Evolutionary conservation across 2,797 vertebrate genomes (phyloP).

Genomic region (Neopelma chrysocephalum): DNA sequence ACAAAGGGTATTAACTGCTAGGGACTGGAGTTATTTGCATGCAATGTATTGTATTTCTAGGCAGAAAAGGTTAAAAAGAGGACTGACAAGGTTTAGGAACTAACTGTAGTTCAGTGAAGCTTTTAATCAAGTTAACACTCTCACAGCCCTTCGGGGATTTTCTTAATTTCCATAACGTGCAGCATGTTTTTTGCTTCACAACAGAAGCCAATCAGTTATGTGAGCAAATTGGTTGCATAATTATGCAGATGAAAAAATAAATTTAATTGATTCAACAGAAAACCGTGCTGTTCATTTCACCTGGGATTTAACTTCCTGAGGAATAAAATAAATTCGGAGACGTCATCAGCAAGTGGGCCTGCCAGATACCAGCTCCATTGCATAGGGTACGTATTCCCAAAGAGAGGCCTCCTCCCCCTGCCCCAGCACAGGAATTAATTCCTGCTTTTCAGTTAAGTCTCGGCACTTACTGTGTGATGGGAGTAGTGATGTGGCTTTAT

Average conservation of each 20-base stretch:
- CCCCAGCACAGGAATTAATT: not conserved
- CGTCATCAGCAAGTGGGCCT: not conserved
- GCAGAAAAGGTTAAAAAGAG: not conserved
- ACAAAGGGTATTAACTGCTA: not conserved
- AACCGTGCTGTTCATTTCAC: not conserved
- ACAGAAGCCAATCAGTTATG: not conserved
- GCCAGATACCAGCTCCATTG: not conserved
- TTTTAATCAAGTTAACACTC: constrained; percentile 27
- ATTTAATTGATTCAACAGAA: not conserved
- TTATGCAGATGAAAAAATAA: constrained; percentile 18
- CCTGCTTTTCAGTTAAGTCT: not conserved
- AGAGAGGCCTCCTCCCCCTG: accelerated
- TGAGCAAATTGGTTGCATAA: constrained; percentile 13
- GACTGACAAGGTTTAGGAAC: not conserved
- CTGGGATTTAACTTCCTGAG: not conserved
- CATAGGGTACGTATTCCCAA: not conserved
- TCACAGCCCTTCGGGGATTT: not conserved
- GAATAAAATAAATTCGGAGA: not conserved
- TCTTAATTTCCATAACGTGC: not conserved
- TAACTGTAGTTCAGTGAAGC: not conserved
- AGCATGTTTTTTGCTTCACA: not conserved
- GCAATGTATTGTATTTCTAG: not conserved
- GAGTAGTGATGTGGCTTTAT: not conserved
- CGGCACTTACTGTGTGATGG: not conserved
- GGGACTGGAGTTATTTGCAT: not conserved